phyloP scores from a whole-genome alignment of 2,113 vertebrate genomes.

The Alaudala cheleensis region DNA sequence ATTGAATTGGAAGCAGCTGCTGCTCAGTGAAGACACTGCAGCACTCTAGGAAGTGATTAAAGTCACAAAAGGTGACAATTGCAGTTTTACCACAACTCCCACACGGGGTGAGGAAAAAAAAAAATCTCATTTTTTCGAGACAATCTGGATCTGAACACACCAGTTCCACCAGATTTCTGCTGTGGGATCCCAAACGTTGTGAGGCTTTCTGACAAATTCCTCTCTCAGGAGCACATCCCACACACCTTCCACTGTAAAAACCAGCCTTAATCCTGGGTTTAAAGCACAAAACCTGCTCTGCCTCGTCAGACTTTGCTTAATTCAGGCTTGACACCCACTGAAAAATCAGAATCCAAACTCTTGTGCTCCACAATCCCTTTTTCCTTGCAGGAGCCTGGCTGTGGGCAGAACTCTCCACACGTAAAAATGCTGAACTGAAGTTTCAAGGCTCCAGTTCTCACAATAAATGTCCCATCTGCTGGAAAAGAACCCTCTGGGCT shows the following conservation, averaged over 20 bases:
- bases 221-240: not conserved
- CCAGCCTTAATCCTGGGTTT: not conserved
- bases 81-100: not conserved
- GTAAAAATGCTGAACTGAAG: constrained; percentile 33
- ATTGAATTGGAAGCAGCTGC: not conserved
- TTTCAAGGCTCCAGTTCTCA: not conserved
- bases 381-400: not conserved
- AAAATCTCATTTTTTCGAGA: not conserved
- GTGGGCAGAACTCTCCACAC: not conserved
- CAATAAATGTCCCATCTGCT: not conserved
- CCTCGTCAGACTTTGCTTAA: not conserved
- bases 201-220: not conserved
- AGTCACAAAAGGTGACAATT: not conserved
- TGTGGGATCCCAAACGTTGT: rapidly evolving
- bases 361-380: constrained; percentile 6
- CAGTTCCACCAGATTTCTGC: not conserved
- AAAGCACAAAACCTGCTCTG: not conserved
- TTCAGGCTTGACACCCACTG: not conserved
- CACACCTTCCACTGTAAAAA: not conserved
- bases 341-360: constrained; percentile 11
- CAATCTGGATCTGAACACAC: not conserved
- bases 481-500: not conserved
- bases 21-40: not conserved
- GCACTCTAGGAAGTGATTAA: not conserved
- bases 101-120: not conserved